Evolutionary conservation across 2,888 invertebrate genomes (phyloP), one percentile per base, ranked within the genome.

Genomic region (Andrena flavipes): DNA sequence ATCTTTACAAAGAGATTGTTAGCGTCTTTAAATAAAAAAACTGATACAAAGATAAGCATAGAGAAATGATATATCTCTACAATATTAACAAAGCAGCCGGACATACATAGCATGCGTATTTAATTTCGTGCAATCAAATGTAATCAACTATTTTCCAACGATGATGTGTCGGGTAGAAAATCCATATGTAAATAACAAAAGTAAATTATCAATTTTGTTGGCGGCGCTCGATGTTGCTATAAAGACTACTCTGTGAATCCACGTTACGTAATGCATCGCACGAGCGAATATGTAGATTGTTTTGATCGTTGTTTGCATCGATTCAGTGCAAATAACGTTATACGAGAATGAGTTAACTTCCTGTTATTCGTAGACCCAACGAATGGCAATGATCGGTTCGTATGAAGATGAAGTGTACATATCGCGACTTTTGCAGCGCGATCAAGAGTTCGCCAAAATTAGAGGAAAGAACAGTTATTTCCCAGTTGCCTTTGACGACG

Each of bases 11-110:
- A 26, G 35, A 20, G 16, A 30, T n/a, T 35, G 2, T 16, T 33
- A 6, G 26, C 69, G 35, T 63, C 10, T 49, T 20, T 2, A 8
- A 8, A 76, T 2, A 65, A 16, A 54, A 7, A 7, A 67, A 60
- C 54, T 54, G 26, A 77, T 67, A 26, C 8, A 51, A 42, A 33
- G 16, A 65, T 62, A 16, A 54, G 4, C 51, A 42, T 1, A 73
- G n/a, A 33, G 10, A 67, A 65, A 49, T 42, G 4, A 29, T 35
- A 35, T 48, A 30, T 16, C 16, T 7, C 16, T 29, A 63, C 8
- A 7, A 60, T 23, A 13, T 60, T 51, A 10, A 69, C 72, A 73
- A 69, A 73, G 69, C 10, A 59, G 10, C 63, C 72, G n/a, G n/a
- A 59, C 29, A 2, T 1, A 78, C 73, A 42, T 68, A 62, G 29